Evolutionary conservation across 1,140 invertebrate species (phyloP), one percentile per base, ranked within the genome.

Genomic region (Drosophila asahinai): DNA sequence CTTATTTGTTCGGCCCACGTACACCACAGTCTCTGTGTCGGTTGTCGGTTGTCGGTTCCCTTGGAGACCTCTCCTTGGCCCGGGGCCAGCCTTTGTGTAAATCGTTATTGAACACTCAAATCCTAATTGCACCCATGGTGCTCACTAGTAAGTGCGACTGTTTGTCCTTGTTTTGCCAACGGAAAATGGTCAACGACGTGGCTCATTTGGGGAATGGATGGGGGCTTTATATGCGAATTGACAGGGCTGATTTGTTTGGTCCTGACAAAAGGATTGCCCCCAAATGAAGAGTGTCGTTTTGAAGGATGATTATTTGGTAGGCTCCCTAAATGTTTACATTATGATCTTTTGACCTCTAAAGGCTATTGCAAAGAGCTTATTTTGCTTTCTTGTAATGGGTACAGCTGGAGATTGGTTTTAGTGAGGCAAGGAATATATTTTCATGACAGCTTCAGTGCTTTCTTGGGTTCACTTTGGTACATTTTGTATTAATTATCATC

Each of bases 21-120:
- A 54, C 55, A 30, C 40, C n/a, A 47, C 36, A 36, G n/a, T 19
- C 33, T 9, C 11, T 9, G 33, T 36, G 33, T 36, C 33, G 30
- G 27, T 36, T 45, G 15, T 17, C n/a, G 5, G 36, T 6, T 40
- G 30, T 22, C 43, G 12, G 38, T 58, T 57, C 52, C 61, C 73
- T 38, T 51, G 40, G 71, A 57, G 62, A 60, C 70, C 45, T 25
- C 47, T 11, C 4, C 22, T 30, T 60, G 70, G 59, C 38, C 52
- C 73, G 60, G 54, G 43, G 43, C 36, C 64, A 7, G 67, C 67
- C 45, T 72, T 87, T 84, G 66, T 81, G 77, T 78, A 81, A 89
- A 89, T 90, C 86, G 78, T 89, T 84, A 89, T 89, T 89, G 84
- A 84, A 89, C 83, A 83, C 86, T 80, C 75, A 80, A 89, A 86